Evolutionary conservation across 2,888 invertebrate genomes (phyloP).

Genomic region (Euzetes globulus): DNA sequence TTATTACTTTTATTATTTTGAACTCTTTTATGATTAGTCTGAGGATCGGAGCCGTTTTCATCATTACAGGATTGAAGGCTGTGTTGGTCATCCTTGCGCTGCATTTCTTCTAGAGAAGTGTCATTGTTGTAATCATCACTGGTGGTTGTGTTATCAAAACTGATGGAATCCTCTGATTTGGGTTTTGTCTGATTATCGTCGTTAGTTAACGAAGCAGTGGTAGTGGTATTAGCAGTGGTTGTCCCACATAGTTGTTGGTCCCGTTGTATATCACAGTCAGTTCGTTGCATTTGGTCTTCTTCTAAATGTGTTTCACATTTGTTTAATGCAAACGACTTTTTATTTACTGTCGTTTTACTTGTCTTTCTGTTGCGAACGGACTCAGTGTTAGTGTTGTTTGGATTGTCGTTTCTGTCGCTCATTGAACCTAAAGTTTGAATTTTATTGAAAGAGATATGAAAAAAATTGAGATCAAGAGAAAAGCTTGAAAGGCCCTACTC

Average conservation of each 20-base stretch:
- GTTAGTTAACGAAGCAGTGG: not conserved
- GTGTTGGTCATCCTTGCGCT: not conserved
- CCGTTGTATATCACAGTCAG: constrained; percentile 27
- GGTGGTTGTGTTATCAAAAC: not conserved
- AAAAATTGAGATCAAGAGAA: constrained; percentile 31
- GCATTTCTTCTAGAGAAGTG: not conserved
- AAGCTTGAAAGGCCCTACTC: not conserved
- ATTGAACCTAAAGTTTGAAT: constrained; percentile 22
- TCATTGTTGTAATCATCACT: constrained; percentile 15
- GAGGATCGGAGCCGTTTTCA: not conserved
- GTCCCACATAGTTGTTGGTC: constrained; percentile 22
- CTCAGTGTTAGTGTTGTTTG: constrained; percentile 7
- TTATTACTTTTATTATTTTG: not conserved
- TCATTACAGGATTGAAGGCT: too few species aligned
- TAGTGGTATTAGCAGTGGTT: not conserved
- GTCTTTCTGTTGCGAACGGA: not conserved
- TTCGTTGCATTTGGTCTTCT: constrained; percentile 21
- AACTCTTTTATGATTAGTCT: not conserved
- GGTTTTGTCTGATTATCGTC: not conserved
- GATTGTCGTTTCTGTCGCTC: constrained; percentile 25
- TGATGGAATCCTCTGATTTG: not conserved
- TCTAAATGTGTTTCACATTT: constrained; percentile 6
- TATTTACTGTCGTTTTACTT: constrained; percentile 5
- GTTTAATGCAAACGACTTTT: constrained; percentile 8
- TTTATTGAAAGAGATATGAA: constrained; percentile 28